Evolutionary conservation across 2,888 invertebrate genomes (phyloP), one percentile per base, ranked within the genome.

Genomic region (Fissipunctia ypsillon): DNA sequence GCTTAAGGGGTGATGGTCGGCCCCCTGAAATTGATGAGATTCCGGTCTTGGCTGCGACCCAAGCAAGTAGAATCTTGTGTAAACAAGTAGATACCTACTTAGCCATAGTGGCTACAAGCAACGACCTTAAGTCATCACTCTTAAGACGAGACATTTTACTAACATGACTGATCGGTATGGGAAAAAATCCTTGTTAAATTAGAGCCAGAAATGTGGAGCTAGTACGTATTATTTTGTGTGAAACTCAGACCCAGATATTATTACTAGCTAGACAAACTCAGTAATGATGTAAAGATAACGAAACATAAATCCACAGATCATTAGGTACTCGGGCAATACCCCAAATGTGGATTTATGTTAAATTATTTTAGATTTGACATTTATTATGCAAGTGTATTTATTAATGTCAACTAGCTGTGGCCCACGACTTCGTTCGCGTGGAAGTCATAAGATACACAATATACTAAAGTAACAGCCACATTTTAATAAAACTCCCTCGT

Each of bases 1-100:
- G n/a, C n/a, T n/a, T n/a, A n/a, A n/a, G n/a, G n/a, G n/a, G n/a
- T n/a, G n/a, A n/a, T n/a, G n/a, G n/a, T n/a, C n/a, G n/a, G n/a
- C n/a, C n/a, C n/a, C 19, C 48, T 54, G 54, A 74, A 63, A 83
- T 73, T 57, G 19, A 66, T 41, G 54, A 50, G 31, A 25, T 64
- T 84, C 67, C 64, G 35, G 69, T 10, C 12, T 84, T 81, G 84
- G 81, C 81, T 22, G 50, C 12, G 67, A 14, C 45, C 75, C 81
- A 81, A 80, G 31, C 25, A 22, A 25, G 63, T 43, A 45, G 52
- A 35, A 52, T 35, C 19, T 83, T 43, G 28, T 25, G 80, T 80
- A 73, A 84, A 74, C 69, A 69, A 63, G 48, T 43, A 31, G n/a
- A 54, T 57, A 69, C 38, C 60, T 73, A 56, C 56, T 75, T 31